Evolutionary conservation across 2,888 invertebrate species (phyloP).

Genomic region (Ectobius pallidus): DNA sequence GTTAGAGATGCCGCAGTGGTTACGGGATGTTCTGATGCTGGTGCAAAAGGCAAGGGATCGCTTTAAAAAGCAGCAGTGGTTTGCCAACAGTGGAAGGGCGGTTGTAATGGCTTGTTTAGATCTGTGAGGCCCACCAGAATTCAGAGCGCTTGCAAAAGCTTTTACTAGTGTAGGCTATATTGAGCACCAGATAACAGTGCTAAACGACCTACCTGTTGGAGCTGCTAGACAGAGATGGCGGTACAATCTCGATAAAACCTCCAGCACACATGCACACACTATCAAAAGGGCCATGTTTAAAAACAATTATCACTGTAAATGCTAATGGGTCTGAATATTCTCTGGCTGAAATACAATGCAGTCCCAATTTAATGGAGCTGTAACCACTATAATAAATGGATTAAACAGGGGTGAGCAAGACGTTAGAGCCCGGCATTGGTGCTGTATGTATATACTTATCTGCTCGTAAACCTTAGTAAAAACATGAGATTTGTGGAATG

Average conservation of each 20-base stretch:
- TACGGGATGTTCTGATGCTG: background rate
- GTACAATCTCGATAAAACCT: background rate
- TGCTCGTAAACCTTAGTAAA: too few species aligned
- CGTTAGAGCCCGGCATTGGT: too few species aligned
- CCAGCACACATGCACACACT: background rate
- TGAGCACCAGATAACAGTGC: slow-evolving; percentile 15
- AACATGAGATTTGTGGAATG: too few species aligned
- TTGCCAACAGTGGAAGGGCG: slow-evolving; percentile 11
- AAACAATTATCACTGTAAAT: background rate
- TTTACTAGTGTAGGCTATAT: slow-evolving; percentile 9
- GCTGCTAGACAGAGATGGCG: background rate
- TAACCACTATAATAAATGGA: too few species aligned
- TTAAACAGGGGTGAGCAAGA: too few species aligned
- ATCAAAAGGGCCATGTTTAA: background rate
- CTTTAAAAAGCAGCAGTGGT: slow-evolving; percentile 6
- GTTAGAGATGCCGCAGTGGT: background rate
- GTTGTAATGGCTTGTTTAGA: slow-evolving; percentile 18
- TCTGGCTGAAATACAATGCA: too few species aligned
- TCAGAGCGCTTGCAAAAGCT: background rate
- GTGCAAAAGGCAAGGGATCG: slow-evolving; percentile 17
- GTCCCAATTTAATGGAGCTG: too few species aligned
- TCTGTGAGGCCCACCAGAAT: background rate
- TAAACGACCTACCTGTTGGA: slow-evolving; percentile 22
- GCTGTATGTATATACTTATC: too few species aligned
- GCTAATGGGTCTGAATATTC: background rate